Evolutionary conservation across 2,113 vertebrate genomes (phyloP).

Genomic region (Phrynosoma blainvillii): DNA sequence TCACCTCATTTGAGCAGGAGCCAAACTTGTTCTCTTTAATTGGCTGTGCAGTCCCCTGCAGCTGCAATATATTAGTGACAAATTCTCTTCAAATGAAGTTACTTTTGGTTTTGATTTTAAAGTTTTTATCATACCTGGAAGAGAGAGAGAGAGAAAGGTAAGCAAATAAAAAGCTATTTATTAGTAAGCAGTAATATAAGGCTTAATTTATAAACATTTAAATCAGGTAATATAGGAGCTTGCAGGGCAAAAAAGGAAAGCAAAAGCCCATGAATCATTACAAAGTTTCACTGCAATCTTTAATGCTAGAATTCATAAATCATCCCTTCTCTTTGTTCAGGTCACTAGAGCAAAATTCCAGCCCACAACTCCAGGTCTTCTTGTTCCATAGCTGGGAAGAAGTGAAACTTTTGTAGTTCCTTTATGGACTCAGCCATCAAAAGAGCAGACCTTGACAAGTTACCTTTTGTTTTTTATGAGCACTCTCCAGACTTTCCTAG

Average conservation of each 20-base stretch:
- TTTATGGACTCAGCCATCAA: not conserved
- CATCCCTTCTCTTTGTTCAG: slow-evolving; percentile 5
- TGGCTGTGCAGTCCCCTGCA: slow-evolving; percentile 81
- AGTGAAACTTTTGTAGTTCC: not conserved
- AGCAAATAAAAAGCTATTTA: slow-evolving; percentile 67
- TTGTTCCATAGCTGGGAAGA: not conserved
- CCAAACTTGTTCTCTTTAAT: slow-evolving; percentile 86
- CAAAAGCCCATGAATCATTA: slow-evolving; percentile 51
- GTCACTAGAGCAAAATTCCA: slow-evolving; percentile 8
- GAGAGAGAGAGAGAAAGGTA: slow-evolving; percentile 64
- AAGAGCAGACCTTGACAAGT: not conserved
- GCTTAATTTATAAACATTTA: slow-evolving; percentile 38
- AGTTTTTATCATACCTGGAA: slow-evolving; percentile 49
- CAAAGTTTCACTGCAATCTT: slow-evolving; percentile 55
- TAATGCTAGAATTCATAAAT: slow-evolving; percentile 27
- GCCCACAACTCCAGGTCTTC: slow-evolving; percentile 7
- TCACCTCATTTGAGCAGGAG: slow-evolving; percentile 78
- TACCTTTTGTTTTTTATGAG: no score
- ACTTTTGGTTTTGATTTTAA: not conserved
- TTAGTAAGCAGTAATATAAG: slow-evolving; percentile 64
- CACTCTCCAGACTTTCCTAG: no score
- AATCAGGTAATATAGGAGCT: slow-evolving; percentile 23
- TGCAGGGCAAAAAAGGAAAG: slow-evolving; percentile 12
- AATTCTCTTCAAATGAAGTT: slow-evolving; percentile 78
- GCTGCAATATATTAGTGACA: slow-evolving; percentile 88